Conservation (phyloP, 2,797 vertebrate species). For the Pipistrellus pipistrellus region DNA sequence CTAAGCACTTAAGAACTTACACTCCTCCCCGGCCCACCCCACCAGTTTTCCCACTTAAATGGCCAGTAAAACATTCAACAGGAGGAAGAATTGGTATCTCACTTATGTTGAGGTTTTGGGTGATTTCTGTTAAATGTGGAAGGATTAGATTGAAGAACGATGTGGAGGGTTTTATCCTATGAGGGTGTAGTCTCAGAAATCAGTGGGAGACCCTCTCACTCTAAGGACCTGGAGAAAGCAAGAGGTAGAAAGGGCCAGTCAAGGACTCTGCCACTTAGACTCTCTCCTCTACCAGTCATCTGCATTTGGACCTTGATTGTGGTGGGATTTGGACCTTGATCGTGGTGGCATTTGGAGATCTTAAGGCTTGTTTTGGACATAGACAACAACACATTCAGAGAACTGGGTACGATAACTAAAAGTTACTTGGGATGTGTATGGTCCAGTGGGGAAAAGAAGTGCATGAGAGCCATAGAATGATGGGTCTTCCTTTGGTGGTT, state of each 20-base stretch:
- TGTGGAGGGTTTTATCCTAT: background rate
- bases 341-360: background rate
- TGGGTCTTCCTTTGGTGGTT: background rate
- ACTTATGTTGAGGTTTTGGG: background rate
- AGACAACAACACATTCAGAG: background rate
- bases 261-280: background rate
- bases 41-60: background rate
- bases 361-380: background rate
- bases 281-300: background rate
- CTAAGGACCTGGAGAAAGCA: background rate
- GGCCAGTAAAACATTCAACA: background rate
- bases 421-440: background rate
- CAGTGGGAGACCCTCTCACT: background rate
- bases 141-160: background rate
- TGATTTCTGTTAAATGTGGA: background rate
- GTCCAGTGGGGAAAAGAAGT: background rate
- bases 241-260: background rate
- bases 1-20: background rate
- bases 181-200: background rate
- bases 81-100: background rate
- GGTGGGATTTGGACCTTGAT: background rate
- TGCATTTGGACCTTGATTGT: background rate
- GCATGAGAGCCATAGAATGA: background rate
- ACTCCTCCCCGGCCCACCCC: background rate
- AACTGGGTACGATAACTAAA: background rate